A percentile compares a stretch with the other conserved stretches of the same genome.
Evolutionary conservation across 2,113 vertebrate genomes (phyloP).

Genomic region (Orycteropus afer): DNA sequence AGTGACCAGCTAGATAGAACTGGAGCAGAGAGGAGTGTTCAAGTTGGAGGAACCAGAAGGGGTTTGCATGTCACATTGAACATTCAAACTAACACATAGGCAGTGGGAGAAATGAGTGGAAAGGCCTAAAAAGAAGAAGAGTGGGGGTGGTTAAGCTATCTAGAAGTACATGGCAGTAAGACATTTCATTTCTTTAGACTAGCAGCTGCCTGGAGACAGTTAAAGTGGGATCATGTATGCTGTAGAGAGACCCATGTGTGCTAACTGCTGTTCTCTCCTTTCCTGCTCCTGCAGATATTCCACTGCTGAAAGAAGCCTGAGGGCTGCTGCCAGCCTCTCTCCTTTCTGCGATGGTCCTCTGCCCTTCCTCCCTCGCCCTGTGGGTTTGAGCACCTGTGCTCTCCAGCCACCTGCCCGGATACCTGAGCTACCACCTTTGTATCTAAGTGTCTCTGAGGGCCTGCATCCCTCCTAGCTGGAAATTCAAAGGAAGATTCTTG

Average conservation of each 20-base stretch:
- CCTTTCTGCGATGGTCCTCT: constrained; percentile 63
- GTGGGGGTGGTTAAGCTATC: neutral
- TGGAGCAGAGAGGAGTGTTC: neutral
- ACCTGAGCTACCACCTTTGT: constrained; percentile 64
- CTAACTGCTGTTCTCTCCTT: constrained; percentile 62
- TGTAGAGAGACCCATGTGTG: neutral
- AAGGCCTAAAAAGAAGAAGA: neutral
- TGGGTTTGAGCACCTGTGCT: constrained; percentile 82
- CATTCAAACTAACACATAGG: neutral
- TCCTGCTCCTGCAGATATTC: constrained; percentile 91
- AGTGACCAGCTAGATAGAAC: neutral
- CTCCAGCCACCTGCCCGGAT: constrained; percentile 69
- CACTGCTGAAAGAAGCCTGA: constrained; percentile 98
- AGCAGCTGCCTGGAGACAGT: fast-evolving
- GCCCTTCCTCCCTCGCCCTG: constrained; percentile 59
- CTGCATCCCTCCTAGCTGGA: constrained; percentile 46
- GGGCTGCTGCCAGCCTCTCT: constrained; percentile 81
- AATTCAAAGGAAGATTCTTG: constrained; percentile 80
- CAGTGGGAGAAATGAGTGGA: neutral
- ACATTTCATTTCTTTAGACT: neutral
- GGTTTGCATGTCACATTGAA: neutral
- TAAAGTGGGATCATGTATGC: neutral
- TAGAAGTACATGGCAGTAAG: neutral
- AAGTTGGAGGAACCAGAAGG: neutral
- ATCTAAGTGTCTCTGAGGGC: constrained; percentile 60